phyloP scores from a whole-genome alignment of 2,113 vertebrate species.

The Crotalus helleri region DNA sequence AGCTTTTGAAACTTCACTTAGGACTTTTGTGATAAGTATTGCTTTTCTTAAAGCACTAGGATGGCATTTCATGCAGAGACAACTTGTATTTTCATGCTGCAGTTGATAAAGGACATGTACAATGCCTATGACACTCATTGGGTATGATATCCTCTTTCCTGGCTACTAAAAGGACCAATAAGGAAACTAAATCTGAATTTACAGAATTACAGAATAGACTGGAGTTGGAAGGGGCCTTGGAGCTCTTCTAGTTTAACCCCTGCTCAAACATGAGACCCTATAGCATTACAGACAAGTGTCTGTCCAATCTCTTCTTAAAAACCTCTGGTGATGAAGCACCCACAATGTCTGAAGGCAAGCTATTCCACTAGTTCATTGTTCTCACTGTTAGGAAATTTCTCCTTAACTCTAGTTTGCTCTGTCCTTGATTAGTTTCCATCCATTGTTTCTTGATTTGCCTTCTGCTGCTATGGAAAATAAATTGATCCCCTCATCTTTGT shows the following conservation, averaged over 20 bases:
- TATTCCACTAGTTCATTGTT: background rate
- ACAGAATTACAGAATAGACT: background rate
- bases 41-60: background rate
- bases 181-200: background rate
- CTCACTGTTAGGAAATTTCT: background rate
- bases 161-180: background rate
- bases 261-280: background rate
- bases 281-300: background rate
- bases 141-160: background rate
- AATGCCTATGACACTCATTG: background rate
- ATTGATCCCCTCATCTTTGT: background rate
- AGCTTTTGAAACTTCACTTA: background rate
- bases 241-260: background rate
- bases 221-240: background rate
- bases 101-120: background rate
- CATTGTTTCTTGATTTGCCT: background rate
- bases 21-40: background rate
- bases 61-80: background rate
- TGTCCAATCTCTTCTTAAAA: background rate
- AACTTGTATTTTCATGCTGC: background rate
- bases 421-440: background rate
- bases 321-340: background rate
- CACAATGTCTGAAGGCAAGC: background rate
- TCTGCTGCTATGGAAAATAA: background rate
- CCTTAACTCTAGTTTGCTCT: background rate